Evolutionary conservation across 2,888 invertebrate species (phyloP), one percentile per base, ranked within the genome.

Genomic region (Aromia moschata): DNA sequence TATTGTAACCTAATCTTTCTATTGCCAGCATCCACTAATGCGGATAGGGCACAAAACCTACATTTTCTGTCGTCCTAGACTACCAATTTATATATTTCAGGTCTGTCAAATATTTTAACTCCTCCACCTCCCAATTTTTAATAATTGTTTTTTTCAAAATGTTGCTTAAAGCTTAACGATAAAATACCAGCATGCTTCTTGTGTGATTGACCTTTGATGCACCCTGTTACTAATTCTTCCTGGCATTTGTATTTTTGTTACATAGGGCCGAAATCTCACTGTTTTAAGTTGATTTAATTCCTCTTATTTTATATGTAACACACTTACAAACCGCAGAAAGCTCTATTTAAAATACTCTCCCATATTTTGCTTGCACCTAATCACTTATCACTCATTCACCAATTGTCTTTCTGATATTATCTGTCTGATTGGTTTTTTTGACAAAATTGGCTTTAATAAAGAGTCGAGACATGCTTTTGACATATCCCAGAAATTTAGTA

Each of bases 381-480:
- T 43, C 40, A 49, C 36, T 2, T 43, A 47, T 49, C 49, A 56
- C 41, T 25, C 33, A 16, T 37, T 56, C 61, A 61, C 64, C 49
- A 49, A 38, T 51, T 25, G 3, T 45, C 25, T 55, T 62, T 70
- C 71, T 71, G 70, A 70, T 70, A 69, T 71, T 73, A 73, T 74
- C 71, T 74, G 75, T 74, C 75, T 74, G 74, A 74, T 74, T 55
- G 49, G 47, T 47, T 47, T 17, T 20, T 31, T 41, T 37, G 17
- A 17, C 15, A 51, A 25, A 31, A 46, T 46, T 74, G 74, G 72
- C 72, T 36, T 72, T 47, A 56, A 57, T 60, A 59, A 60, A 56
- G 61, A 58, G 47, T 53, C 57, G 55, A 65, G 40, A 51, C 10
- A 46, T 15, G 33, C 25, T 36, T 45, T 43, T 49, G 18, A 38